Evolutionary conservation across 2,113 vertebrate species (phyloP), one percentile per base, ranked within the genome.

Genomic region (Pluvialis apricaria): DNA sequence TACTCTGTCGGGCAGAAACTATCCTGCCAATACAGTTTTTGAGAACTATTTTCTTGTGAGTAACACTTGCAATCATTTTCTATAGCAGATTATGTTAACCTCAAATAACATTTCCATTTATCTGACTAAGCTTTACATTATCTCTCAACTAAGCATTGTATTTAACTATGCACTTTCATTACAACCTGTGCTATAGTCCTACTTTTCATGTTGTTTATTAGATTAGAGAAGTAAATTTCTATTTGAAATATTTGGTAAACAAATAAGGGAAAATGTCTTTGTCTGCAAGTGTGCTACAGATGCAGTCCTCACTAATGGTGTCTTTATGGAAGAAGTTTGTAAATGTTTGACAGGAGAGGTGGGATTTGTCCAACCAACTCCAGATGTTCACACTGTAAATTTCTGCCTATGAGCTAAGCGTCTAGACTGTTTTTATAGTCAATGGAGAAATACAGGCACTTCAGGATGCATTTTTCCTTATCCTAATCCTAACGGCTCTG

Each of bases 331-430:
- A 91, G 42, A 91, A 79, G 55, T 65, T 84, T 68, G 25, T 82
- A 76, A 84, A 75, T 36, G 11, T 91, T 90, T 91, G 73, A 81
- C 57, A 54, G 57, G 58, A 91, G 86, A 90, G 73, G 87, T 93
- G 82, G 66, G 87, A 91, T 82, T 96, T 96, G 16, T 54, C 61
- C 2, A 2, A 44, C 34, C 70, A 61, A 5, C 11, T 85, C 84
- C 95, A 95, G 89, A 91, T 92, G 87, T 93, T 91, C 93, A 36
- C 82, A 57, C 38, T 65, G 70, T 49, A 85, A 72, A 77, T 92
- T 92, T 92, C 84, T 93, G 82, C 36, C 49, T 80, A 51, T 87
- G 82, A 93, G 49, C 90, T 62, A 82, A 82, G 78, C 72, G 89
- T 90, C 78, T 95, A 61, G 77, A 92, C 81, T 55, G 57, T 9